Evolutionary conservation across 53 echinoderm and acorn worm species (phyloP).

Genomic region (Stichopus horrens): DNA sequence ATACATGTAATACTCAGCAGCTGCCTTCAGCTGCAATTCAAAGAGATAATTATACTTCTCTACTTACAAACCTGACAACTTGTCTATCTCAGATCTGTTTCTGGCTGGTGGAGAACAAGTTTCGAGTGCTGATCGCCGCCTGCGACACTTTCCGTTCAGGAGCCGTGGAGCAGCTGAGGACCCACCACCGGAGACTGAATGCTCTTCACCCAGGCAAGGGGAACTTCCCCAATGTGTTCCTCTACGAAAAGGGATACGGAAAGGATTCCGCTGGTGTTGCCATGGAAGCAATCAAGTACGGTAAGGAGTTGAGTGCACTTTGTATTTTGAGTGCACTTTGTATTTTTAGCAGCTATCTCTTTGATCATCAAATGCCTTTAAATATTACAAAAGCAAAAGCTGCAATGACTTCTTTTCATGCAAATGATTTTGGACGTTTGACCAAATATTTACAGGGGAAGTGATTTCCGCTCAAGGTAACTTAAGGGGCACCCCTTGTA

Average conservation of each 20-base stretch:
- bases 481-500: not conserved
- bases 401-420: too few relatives aligned
- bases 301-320: slow-evolving; percentile 41
- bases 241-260: slow-evolving; percentile 97
- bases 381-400: too few relatives aligned
- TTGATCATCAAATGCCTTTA: too few relatives aligned
- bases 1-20: too few relatives aligned
- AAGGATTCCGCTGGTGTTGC: slow-evolving; percentile 98
- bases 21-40: not conserved
- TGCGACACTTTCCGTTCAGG: slow-evolving; percentile 99
- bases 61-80: too few relatives aligned
- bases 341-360: not conserved
- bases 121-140: slow-evolving; percentile 90
- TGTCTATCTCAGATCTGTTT: slow-evolving; percentile 79
- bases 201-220: slow-evolving; percentile 86
- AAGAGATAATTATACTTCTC: not conserved
- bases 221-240: slow-evolving; percentile 66
- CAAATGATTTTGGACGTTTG: too few relatives aligned
- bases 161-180: slow-evolving; percentile 96
- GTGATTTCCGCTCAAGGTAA: not conserved
- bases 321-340: not conserved
- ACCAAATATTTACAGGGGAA: not conserved
- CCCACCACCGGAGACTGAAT: slow-evolving; percentile 90
- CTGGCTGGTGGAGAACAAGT: slow-evolving; percentile 97
- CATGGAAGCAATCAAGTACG: slow-evolving; percentile 96